Base-by-base conservation (phyloP, 1,140 invertebrate species). In the Magallana angulata region DNA sequence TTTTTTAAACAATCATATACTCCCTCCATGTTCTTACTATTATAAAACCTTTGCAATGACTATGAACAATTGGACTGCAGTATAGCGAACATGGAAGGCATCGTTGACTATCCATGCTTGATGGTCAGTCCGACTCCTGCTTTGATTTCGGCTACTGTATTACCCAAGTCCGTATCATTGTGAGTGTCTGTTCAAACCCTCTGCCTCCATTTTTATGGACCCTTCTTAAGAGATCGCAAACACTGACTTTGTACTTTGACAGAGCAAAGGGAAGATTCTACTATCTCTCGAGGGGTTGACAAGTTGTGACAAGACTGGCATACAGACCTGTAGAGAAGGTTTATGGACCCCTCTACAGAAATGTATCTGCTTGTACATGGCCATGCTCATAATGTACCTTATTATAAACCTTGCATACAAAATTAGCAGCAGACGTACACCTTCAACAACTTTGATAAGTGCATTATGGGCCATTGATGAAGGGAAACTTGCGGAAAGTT, bases 191-290 rank as follows among this genome's bases (percentile, higher is more conserved):
- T n/a, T 56, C 16, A 60, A 64, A 56, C 59, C 62, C 48, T 60
- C 36, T 56, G 18, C 57, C 87, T 57, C 71, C 58, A 84, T 86
- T 90, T 90, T 90, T 90, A 89, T 90, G 85, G 80, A 84, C 76
- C 85, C 85, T 88, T 83, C 81, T 71, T 80, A 88, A 85, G 84
- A 71, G 87, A 85, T 83, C 62, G 82, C 84, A 90, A 85, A 88
- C 85, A 88, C 56, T 86, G 83, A 90, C 87, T 90, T 90, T 90
- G 89, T 87, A 90, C 89, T 88, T 88, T 87, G 89, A 87, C 87
- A 84, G 58, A 62, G 36, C 36, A 58, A 57, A 30, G 24, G 68
- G 87, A 88, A 87, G 87, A 82, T 86, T 88, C 82, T 68, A 87
- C 85, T 87, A 90, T 87, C 87, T 90, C 76, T 81, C 59, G 14